These are phyloP conservation scores for Lycocorax pyrrhopterus DNA, from an alignment of 2,113 vertebrate genomes.

Conservation along the genomic window DNA sequence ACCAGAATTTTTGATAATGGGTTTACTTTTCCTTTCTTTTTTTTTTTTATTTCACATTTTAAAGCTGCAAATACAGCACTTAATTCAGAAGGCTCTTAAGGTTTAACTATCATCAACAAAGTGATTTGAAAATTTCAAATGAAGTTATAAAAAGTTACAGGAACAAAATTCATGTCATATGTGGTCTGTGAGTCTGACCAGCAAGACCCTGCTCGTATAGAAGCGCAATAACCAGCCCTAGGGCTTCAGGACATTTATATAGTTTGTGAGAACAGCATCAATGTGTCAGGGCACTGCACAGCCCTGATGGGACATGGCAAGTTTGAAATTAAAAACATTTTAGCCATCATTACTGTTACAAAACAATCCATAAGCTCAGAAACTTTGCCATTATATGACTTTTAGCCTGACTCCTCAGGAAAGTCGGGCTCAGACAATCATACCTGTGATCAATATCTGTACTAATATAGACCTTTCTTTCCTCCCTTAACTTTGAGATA, in stretches of 20 bases:
- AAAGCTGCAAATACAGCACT: not conserved
- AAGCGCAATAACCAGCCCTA: not conserved
- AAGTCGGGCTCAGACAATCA: not conserved
- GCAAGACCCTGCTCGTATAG: fast-evolving
- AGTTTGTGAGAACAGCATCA: not conserved
- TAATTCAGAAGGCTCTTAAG: not conserved
- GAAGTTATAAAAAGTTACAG: not conserved
- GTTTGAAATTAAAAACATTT: not conserved
- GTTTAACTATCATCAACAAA: not conserved
- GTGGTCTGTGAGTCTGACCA: not conserved
- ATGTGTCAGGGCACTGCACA: not conserved
- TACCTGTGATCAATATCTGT: not conserved
- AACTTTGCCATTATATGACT: not conserved
- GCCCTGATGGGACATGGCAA: not conserved
- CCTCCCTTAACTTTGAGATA: not conserved
- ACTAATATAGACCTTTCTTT: not conserved
- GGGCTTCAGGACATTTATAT: not conserved
- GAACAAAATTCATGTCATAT: not conserved
- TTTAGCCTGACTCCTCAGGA: not conserved
- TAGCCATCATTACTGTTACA: not conserved
- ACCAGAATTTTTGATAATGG: not conserved
- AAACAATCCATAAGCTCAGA: not conserved
- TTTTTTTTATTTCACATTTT: not conserved
- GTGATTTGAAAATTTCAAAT: not conserved
- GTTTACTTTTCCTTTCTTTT: not conserved